Conservation (phyloP, 2,797 vertebrate species). For the Sternarchorhynchus goeldii region DNA sequence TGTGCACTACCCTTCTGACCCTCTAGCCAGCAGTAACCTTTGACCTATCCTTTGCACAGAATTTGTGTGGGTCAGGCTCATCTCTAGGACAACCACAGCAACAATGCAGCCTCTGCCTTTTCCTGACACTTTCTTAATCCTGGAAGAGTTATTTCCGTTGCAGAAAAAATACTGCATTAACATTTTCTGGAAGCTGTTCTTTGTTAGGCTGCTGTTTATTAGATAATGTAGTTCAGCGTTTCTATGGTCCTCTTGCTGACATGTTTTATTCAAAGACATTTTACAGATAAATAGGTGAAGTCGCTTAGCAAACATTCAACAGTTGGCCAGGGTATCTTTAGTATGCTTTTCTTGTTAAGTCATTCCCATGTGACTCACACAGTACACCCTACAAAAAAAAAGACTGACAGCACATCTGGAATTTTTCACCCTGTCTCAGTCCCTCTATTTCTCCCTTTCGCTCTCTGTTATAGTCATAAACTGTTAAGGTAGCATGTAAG, state of each 20-base stretch:
- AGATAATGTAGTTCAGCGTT: neutral
- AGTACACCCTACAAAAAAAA: constrained; percentile 22
- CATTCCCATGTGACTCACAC: constrained; percentile 40
- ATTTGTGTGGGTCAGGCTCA: constrained; percentile 57
- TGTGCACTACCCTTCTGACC: constrained; percentile 57
- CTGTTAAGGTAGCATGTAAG: constrained; percentile 18
- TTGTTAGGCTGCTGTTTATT: neutral
- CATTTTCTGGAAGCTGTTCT: constrained; percentile 2
- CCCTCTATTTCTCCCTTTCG: constrained; percentile 7
- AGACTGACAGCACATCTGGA: constrained; percentile 60
- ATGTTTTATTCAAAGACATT: constrained; percentile 30
- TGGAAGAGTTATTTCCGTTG: constrained; percentile 15
- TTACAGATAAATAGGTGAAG: constrained; percentile 42
- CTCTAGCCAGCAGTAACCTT: constrained; percentile 52
- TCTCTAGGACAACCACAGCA: constrained; percentile 60
- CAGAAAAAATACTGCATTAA: neutral
- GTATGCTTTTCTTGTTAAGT: constrained; percentile 52
- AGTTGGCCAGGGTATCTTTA: constrained; percentile 6
- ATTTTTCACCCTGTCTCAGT: constrained; percentile 37
- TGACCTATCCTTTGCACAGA: constrained; percentile 60
- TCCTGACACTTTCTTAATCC: neutral
- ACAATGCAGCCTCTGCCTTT: constrained; percentile 26
- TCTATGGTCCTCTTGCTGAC: constrained; percentile 6
- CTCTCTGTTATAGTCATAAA: constrained; percentile 29
- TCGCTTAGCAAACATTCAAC: constrained; percentile 35